Conservation (phyloP, 1,140 invertebrate species). For the Achroia grisella region DNA sequence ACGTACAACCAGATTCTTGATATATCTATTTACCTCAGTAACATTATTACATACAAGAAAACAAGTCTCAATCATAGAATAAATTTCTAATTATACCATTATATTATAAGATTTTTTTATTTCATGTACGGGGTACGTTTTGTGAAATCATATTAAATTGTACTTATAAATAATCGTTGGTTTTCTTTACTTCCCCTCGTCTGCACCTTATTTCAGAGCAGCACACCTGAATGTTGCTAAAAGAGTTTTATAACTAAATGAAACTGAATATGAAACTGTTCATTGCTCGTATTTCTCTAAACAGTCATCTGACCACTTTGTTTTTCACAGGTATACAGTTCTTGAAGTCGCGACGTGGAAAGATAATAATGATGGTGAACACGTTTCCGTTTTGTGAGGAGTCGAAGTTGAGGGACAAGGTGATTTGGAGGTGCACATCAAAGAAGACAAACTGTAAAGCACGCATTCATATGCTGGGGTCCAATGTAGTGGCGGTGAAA, state of each 20-base stretch:
- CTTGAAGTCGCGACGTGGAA: constrained; percentile 67
- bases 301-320: constrained; percentile 34
- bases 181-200: constrained; percentile 35
- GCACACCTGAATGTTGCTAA: no score
- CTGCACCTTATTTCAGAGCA: no score
- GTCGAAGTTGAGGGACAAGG: constrained; percentile 67
- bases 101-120: constrained; percentile 61
- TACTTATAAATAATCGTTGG: constrained; percentile 67
- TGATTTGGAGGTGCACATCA: constrained; percentile 71
- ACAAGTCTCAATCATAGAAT: constrained; percentile 56
- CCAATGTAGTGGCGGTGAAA: constrained; percentile 66
- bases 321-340: constrained; percentile 68
- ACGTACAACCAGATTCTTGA: constrained; percentile 13
- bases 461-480: constrained; percentile 65
- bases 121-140: constrained; percentile 69
- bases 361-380: constrained; percentile 73
- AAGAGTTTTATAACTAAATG: neutral
- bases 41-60: constrained; percentile 46
- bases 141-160: constrained; percentile 71
- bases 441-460: constrained; percentile 73
- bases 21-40: constrained; percentile 55
- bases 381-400: constrained; percentile 73
- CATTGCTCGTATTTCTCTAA: neutral
- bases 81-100: constrained; percentile 68
- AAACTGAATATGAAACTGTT: neutral